Conservation (phyloP, 92 coral and sea anemone species). For the Actinostola sp. region DNA sequence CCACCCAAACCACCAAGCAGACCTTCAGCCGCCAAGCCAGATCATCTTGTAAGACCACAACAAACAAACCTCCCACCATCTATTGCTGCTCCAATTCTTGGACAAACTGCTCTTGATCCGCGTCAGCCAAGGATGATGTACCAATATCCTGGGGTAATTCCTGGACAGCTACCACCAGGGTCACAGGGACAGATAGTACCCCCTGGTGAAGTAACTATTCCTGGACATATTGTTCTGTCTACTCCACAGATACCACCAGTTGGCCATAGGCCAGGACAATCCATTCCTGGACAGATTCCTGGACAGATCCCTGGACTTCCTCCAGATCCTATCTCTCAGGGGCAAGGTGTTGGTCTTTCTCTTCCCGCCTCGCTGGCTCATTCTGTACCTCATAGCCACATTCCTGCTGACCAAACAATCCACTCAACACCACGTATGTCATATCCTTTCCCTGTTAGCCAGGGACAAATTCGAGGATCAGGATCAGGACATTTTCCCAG, state of each 20-base stretch:
- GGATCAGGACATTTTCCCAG: constrained; percentile 31
- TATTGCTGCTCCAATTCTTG: constrained; percentile 15
- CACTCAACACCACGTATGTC: constrained; percentile 69
- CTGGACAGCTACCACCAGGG: constrained; percentile 23
- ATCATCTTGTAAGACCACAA: constrained; percentile 68
- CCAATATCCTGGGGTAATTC: constrained; percentile 14
- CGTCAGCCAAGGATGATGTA: constrained; percentile 17
- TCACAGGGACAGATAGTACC: constrained; percentile 38
- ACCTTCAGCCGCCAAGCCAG: constrained; percentile 66
- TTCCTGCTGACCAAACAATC: constrained; percentile 63
- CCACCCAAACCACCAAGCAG: constrained; percentile 63
- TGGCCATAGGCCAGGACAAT: constrained; percentile 12
- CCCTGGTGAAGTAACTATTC: constrained; percentile 1
- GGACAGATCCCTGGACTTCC: constrained; percentile 57
- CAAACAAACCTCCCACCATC: constrained; percentile 22
- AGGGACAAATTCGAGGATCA: constrained; percentile 12
- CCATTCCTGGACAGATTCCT: constrained; percentile 21
- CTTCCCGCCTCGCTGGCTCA: constrained; percentile 47
- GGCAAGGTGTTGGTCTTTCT: too few species aligned
- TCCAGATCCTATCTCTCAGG: constrained; percentile 35
- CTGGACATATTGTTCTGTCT: background rate
- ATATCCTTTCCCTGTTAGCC: constrained; percentile 57
- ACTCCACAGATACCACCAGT: constrained; percentile 32
- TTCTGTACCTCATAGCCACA: constrained; percentile 49
- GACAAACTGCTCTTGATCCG: constrained; percentile 3